Base-by-base conservation (phyloP, 2,113 vertebrate genomes). In the Chloropsis hardwickii region DNA sequence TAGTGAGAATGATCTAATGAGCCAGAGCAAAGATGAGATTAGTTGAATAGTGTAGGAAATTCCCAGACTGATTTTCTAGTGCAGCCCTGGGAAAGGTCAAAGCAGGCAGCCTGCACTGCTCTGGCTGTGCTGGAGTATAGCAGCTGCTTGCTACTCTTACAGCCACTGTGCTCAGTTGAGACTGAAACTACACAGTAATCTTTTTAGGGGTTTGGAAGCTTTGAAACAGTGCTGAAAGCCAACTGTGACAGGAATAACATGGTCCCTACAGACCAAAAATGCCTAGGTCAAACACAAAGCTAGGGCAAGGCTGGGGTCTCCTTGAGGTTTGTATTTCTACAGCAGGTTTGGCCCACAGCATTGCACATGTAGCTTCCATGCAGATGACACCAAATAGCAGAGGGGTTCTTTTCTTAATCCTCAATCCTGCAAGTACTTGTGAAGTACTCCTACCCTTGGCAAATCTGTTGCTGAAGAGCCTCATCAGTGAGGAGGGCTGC, bases 401-500 rank as follows among this genome's bases (percentile, higher is more conserved):
- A 70, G 11, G 3, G 1, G 0, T 0, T 3, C 2, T 54, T 61
- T 27, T n/a, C 11, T 22, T 53, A 61, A 56, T 54, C 28, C 21
- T 62, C 53, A 53, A 24, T 47, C 29, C 51, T 58, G 19, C 44
- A 74, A 37, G 25, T 47, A 28, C 14, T 69, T 72, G 73, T 56
- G 44, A 71, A 67, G 16, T 44, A 20, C 27, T 83, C 58, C 20
- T 50, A 19, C 12, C 5, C 12, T 35, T 1, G 4, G 27, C 39
- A 62, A 53, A 19, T n/a, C 64, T 62, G 0, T 5, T 58, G 13
- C 15, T 37, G 65, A 67, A 67, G 48, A 74, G 3, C 5, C 25
- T 35, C 39, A 12, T 13, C 16, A 15, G 47, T 10, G 40, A 71
- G 60, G 24, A 54, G 31, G 6, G 40, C 18, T 18, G 28, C 0